A percentile compares a stretch with the other conserved stretches of the same genome.
Conservation (phyloP, 1,140 invertebrate genomes). For the Leptopilina boulardi region DNA sequence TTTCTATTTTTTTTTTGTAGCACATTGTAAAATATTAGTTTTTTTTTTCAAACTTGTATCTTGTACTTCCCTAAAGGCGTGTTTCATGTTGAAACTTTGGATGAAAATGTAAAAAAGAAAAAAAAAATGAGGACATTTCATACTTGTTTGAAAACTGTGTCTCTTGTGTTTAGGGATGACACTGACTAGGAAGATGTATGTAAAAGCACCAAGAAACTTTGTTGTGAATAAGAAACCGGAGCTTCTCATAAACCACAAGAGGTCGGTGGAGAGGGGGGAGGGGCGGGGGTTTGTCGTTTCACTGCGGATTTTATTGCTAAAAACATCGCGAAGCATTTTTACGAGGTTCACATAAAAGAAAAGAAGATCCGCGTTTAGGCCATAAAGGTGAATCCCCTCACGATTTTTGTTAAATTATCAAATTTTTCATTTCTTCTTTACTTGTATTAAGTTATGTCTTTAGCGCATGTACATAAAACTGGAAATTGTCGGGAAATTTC, state of each 20-base stretch:
- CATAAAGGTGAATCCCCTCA: background rate
- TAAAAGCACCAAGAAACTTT: conserved; percentile 10
- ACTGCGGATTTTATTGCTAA: conserved; percentile 24
- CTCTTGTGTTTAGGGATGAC: conserved; percentile 18
- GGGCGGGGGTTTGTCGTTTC: conserved; percentile 1
- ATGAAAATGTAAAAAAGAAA: background rate
- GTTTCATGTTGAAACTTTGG: conserved; percentile 21
- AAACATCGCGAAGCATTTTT: conserved; percentile 7
- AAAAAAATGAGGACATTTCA: background rate
- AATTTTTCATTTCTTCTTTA: background rate
- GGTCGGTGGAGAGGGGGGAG: too few relatives aligned
- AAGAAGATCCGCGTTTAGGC: background rate
- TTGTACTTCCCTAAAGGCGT: conserved; percentile 2
- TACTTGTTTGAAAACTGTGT: conserved; percentile 31
- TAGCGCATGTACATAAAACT: too few relatives aligned
- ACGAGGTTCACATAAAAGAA: background rate
- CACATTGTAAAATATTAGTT: background rate
- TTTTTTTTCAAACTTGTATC: background rate
- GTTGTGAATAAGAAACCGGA: conserved; percentile 32
- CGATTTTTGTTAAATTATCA: background rate
- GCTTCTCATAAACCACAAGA: conserved; percentile 20
- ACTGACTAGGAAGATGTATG: background rate
- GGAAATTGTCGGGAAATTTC: too few relatives aligned
- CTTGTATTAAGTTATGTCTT: too few relatives aligned
- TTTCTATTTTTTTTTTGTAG: background rate